A percentile compares a stretch with the other conserved stretches of the same genome.
phyloP scores from a whole-genome alignment of 2,888 invertebrate genomes.

The Chloroclystis v-ata region DNA sequence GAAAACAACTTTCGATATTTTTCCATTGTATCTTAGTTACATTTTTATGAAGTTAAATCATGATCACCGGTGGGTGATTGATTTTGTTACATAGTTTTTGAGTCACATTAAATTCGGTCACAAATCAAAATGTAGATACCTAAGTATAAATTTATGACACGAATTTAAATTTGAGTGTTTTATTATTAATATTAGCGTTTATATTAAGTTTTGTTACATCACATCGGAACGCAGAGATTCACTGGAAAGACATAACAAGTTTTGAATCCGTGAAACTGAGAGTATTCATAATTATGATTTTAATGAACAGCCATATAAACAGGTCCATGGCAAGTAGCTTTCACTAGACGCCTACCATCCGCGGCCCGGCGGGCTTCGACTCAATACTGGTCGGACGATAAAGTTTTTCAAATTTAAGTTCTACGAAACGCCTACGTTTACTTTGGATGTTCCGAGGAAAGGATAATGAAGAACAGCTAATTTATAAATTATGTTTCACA shows the following conservation, averaged over 20 bases:
- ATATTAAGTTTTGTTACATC: slow-evolving; percentile 16
- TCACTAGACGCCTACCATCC: slow-evolving; percentile 59
- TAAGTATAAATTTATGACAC: background rate
- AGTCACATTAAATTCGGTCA: background rate
- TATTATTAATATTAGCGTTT: slow-evolving; percentile 3
- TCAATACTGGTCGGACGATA: slow-evolving; percentile 41
- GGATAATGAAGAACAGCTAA: slow-evolving; percentile 59
- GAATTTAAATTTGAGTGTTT: slow-evolving; percentile 1
- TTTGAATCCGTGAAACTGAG: slow-evolving; percentile 45
- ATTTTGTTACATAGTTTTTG: background rate
- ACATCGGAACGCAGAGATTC: slow-evolving; percentile 12
- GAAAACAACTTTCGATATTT: slow-evolving; percentile 22
- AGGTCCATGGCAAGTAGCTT: slow-evolving; percentile 48
- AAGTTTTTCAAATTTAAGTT: slow-evolving; percentile 28
- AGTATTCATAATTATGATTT: slow-evolving; percentile 43
- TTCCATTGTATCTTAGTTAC: background rate
- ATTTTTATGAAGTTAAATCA: background rate
- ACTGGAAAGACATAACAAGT: slow-evolving; percentile 13
- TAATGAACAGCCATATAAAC: slow-evolving; percentile 45
- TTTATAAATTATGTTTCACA: slow-evolving; percentile 55
- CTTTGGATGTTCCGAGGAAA: slow-evolving; percentile 43
- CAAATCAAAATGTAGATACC: no score
- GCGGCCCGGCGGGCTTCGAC: slow-evolving; percentile 31
- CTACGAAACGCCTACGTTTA: slow-evolving; percentile 38
- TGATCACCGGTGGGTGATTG: background rate